phyloP scores from a whole-genome alignment of 2,113 vertebrate species.

The Turdus rufiventris region DNA sequence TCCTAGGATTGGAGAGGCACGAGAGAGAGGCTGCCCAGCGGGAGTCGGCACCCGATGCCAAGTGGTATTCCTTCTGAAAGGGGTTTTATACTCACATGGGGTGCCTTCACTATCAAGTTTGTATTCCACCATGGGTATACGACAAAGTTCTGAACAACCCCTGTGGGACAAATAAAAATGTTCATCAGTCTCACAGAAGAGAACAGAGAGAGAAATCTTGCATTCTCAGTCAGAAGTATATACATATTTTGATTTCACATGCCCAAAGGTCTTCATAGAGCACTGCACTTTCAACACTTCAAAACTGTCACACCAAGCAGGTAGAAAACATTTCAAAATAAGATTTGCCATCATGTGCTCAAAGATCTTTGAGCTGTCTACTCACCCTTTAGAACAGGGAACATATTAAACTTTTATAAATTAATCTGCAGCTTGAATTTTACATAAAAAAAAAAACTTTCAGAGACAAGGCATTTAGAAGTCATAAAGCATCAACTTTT shows the following conservation, averaged over 20 bases:
- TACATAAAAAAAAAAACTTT: neutral
- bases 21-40: slow-evolving; percentile 79
- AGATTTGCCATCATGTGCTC: neutral
- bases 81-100: slow-evolving; percentile 97
- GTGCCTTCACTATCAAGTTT: slow-evolving; percentile 96
- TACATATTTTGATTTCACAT: neutral
- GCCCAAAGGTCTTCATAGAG: neutral
- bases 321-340: neutral
- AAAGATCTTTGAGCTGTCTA: neutral
- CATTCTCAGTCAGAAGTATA: neutral
- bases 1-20: slow-evolving; percentile 87
- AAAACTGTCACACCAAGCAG: neutral
- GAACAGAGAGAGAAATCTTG: neutral
- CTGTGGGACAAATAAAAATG: slow-evolving; percentile 58
- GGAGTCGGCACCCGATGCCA: slow-evolving; percentile 92
- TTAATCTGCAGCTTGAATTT: neutral
- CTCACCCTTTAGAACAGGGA: neutral
- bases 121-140: slow-evolving; percentile 97
- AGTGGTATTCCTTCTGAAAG: slow-evolving; percentile 94
- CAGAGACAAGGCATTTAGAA: neutral
- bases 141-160: slow-evolving; percentile 95
- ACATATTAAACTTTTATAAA: neutral
- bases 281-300: neutral
- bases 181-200: neutral
- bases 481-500: neutral